These are phyloP conservation scores for Patella pellucida DNA, from an alignment of 2,888 invertebrate species.

Conservation along the genomic window DNA sequence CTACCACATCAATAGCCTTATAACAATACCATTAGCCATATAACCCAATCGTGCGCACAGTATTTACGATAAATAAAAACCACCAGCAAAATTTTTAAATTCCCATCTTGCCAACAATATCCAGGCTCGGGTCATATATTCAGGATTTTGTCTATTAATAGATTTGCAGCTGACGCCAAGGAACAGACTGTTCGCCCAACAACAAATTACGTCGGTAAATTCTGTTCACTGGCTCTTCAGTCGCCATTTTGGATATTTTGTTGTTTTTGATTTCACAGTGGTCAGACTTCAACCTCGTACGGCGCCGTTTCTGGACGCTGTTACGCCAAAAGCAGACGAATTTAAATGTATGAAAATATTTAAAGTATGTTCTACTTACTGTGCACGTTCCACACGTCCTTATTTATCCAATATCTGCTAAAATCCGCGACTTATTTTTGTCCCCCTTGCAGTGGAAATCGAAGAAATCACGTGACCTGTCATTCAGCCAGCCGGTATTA, in stretches of 20 bases:
- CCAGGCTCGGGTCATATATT: too few relatives aligned
- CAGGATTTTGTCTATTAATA: not conserved
- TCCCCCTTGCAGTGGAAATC: constrained; percentile 22
- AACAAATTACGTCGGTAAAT: constrained; percentile 14
- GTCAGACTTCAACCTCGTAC: constrained; percentile 9
- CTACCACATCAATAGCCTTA: too few relatives aligned
- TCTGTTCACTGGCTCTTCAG: constrained; percentile 16
- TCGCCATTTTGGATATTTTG: constrained; percentile 24
- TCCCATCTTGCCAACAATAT: too few relatives aligned
- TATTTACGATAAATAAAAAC: too few relatives aligned
- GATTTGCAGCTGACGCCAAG: constrained; percentile 4
- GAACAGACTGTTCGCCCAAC: constrained; percentile 2
- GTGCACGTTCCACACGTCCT: constrained; percentile 8
- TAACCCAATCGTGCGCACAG: too few relatives aligned
- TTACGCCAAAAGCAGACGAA: constrained; percentile 12
- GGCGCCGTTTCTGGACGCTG: not conserved
- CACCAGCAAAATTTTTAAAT: too few relatives aligned
- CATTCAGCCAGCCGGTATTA: constrained; percentile 39
- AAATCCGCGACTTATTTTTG: constrained; percentile 14
- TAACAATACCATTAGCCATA: too few relatives aligned
- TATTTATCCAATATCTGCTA: constrained; percentile 11
- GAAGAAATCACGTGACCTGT: constrained; percentile 44
- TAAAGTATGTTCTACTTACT: constrained; percentile 15
- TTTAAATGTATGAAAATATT: not conserved
- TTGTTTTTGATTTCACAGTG: constrained; percentile 12